A percentile compares a stretch with the other conserved stretches of the same genome.
Conservation (phyloP, 2,888 invertebrate genomes). For the Noctua janthina region DNA sequence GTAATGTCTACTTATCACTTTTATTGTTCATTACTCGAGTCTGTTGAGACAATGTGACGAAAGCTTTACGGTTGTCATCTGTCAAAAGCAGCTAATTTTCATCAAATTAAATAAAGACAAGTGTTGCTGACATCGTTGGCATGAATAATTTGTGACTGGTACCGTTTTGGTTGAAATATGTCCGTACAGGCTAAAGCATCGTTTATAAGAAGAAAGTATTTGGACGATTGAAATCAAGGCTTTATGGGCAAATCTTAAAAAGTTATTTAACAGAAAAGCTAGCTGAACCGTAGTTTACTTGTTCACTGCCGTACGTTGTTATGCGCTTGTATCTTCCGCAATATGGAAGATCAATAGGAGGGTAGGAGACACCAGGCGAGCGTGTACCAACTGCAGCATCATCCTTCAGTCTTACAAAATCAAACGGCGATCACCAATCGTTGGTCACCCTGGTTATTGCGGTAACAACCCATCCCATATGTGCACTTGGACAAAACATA, state of each 20-base stretch:
- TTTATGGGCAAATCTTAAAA: not conserved
- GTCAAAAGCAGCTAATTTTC: conserved; percentile 26
- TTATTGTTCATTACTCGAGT: not conserved
- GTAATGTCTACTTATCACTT: not conserved
- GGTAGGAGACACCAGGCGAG: not conserved
- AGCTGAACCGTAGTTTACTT: not conserved
- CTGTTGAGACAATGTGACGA: conserved; percentile 4
- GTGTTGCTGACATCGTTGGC: conserved; percentile 15
- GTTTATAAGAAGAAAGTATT: not conserved
- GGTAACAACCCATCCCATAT: not conserved
- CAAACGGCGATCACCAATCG: not conserved
- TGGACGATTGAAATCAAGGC: too few species aligned
- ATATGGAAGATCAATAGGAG: not conserved
- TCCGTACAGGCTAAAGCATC: too few species aligned
- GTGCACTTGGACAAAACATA: not conserved
- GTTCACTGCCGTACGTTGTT: not conserved
- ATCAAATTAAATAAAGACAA: conserved; percentile 7
- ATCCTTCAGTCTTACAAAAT: not conserved
- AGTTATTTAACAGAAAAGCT: not conserved
- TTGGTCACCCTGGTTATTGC: not conserved
- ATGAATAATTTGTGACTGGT: not conserved
- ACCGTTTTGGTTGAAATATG: not conserved
- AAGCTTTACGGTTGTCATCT: conserved; percentile 7
- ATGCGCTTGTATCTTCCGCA: not conserved
- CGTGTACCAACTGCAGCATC: not conserved